These are phyloP conservation scores for Endomychus coccineus DNA, from an alignment of 2,888 invertebrate species.

Conservation along the genomic window DNA sequence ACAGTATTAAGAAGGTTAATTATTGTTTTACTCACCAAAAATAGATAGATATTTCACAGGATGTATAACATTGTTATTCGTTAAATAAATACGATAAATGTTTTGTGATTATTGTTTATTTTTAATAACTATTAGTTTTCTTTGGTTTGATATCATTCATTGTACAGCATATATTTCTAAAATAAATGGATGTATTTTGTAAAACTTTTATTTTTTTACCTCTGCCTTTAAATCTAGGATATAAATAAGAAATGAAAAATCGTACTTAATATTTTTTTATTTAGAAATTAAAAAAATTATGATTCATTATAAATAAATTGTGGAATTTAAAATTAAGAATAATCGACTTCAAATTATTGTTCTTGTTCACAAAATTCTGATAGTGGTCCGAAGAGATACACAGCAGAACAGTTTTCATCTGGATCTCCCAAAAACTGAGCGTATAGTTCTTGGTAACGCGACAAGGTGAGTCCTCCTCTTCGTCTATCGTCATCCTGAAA, in stretches of 20 bases:
- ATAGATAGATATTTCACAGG: too few relatives aligned
- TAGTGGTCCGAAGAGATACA: conserved; percentile 73
- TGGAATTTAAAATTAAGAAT: not conserved
- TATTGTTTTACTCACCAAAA: too few relatives aligned
- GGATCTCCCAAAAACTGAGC: conserved; percentile 75
- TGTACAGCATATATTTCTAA: not conserved
- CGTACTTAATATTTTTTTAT: too few relatives aligned
- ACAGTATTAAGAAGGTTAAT: too few relatives aligned
- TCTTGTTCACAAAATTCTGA: conserved; percentile 41
- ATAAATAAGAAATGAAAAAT: not conserved
- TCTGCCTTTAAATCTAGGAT: not conserved
- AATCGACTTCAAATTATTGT: not conserved
- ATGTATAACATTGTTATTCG: too few relatives aligned
- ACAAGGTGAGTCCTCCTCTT: conserved; percentile 67
- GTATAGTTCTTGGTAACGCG: conserved; percentile 76
- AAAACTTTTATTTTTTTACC: not conserved
- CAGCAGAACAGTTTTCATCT: conserved; percentile 63
- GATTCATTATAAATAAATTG: not conserved
- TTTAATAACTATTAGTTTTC: too few relatives aligned
- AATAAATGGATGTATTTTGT: not conserved
- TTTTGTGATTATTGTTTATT: too few relatives aligned
- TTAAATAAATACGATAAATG: too few relatives aligned
- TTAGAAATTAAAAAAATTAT: not conserved
- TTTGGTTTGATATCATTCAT: not conserved
- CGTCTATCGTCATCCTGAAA: conserved; percentile 75